Evolutionary conservation across 2,888 invertebrate species (phyloP).

Genomic region (Himalopsyche tibetana): DNA sequence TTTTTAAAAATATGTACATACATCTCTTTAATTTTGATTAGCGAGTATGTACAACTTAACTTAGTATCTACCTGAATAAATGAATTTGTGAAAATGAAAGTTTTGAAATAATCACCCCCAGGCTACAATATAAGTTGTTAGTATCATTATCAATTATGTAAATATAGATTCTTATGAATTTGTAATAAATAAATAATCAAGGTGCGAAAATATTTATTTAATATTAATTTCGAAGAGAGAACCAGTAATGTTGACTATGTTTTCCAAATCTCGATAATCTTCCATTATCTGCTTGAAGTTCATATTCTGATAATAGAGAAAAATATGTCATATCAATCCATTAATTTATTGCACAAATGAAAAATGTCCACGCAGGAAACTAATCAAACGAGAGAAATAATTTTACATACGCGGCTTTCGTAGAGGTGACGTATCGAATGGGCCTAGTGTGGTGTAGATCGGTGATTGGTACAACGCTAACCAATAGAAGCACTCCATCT

Average conservation of each 20-base stretch:
- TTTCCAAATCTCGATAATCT: no score
- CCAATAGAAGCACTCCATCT: constrained; percentile 85
- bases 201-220: constrained; percentile 4
- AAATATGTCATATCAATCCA: not conserved
- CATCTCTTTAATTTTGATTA: no score
- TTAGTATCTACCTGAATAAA: no score
- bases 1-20: no score
- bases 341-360: constrained; percentile 10
- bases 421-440: constrained; percentile 51
- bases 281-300: no score
- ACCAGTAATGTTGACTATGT: not conserved
- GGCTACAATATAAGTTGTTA: not conserved
- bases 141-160: not conserved
- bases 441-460: constrained; percentile 72
- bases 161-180: not conserved
- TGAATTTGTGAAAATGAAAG: not conserved
- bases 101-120: not conserved
- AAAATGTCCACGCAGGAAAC: constrained; percentile 28
- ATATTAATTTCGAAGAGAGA: not conserved
- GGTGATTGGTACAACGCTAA: constrained; percentile 72
- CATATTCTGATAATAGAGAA: not conserved
- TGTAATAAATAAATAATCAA: not conserved
- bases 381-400: constrained; percentile 11
- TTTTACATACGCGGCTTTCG: constrained; percentile 41
- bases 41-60: no score